phyloP scores from a whole-genome alignment of 1,140 invertebrate genomes.

The Halictus rubicundus region DNA sequence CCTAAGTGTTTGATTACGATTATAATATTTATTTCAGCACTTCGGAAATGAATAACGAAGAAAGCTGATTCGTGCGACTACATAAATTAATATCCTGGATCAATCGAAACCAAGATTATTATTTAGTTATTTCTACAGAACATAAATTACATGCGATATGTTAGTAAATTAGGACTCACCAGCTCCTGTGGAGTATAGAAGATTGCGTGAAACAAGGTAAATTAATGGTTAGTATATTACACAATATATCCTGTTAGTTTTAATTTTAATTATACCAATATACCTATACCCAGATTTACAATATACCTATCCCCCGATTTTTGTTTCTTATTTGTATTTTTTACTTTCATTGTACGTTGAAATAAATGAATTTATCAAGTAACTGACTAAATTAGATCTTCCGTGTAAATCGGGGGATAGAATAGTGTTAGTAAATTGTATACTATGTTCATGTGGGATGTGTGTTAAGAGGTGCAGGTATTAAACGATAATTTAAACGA shows the following conservation, averaged over 20 bases:
- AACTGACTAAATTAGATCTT: too few species aligned
- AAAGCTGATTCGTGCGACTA: slow-evolving; percentile 9
- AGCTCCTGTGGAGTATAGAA: slow-evolving; percentile 52
- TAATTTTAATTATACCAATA: too few species aligned
- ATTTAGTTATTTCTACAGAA: slow-evolving; percentile 22
- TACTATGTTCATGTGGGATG: neutral
- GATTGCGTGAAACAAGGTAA: slow-evolving; percentile 60
- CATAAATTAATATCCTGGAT: neutral
- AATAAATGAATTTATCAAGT: too few species aligned
- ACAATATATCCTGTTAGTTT: slow-evolving; percentile 24
- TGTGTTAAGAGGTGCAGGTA: neutral
- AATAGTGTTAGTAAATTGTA: slow-evolving; percentile 34
- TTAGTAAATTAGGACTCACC: slow-evolving; percentile 62
- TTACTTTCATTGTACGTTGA: too few species aligned
- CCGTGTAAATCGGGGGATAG: too few species aligned
- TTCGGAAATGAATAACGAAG: slow-evolving; percentile 17
- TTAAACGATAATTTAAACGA: slow-evolving; percentile 18
- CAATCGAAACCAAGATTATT: neutral
- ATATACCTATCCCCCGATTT: too few species aligned
- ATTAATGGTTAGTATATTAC: slow-evolving; percentile 56
- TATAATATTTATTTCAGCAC: neutral
- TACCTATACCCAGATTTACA: too few species aligned
- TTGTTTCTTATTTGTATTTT: too few species aligned
- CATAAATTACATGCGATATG: slow-evolving; percentile 10
- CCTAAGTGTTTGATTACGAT: slow-evolving; percentile 74